phyloP scores from a whole-genome alignment of 2,888 invertebrate genomes.

The Caenorhabditis drosophilae region DNA sequence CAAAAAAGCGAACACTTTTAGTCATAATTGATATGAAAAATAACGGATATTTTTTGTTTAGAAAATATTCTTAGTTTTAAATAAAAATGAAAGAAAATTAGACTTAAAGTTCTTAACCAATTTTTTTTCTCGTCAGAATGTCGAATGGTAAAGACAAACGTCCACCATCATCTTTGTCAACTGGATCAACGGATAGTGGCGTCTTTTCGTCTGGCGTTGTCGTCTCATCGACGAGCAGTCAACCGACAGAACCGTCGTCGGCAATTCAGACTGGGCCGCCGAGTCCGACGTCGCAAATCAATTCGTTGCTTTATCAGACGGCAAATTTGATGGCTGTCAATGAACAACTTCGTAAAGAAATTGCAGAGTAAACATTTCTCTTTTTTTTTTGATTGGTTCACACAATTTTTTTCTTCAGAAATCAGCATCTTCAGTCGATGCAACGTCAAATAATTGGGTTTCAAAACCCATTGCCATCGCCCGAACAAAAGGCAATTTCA shows the following conservation, averaged over 20 bases:
- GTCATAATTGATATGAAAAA: too few relatives aligned
- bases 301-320: slow-evolving; percentile 39
- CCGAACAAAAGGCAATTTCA: too few relatives aligned
- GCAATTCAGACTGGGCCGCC: slow-evolving; percentile 42
- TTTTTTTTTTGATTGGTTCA: neutral
- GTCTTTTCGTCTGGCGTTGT: slow-evolving; percentile 34
- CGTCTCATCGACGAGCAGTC: slow-evolving; percentile 23
- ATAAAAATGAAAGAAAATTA: too few relatives aligned
- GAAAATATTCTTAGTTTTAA: too few relatives aligned
- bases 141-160: slow-evolving; percentile 15
- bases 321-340: slow-evolving; percentile 48
- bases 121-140: too few relatives aligned
- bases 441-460: neutral
- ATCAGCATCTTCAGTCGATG: slow-evolving; percentile 22
- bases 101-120: too few relatives aligned
- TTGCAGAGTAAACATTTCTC: slow-evolving; percentile 32
- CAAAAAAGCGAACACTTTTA: too few relatives aligned
- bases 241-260: slow-evolving; percentile 20
- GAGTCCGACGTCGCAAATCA: slow-evolving; percentile 39
- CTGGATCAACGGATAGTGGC: slow-evolving; percentile 44
- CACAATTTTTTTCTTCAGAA: slow-evolving; percentile 11
- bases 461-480: neutral
- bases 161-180: slow-evolving; percentile 45
- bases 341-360: slow-evolving; percentile 47
- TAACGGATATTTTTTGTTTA: too few relatives aligned